Percentiles rank a stretch among this genome's conserved stretches.
These are phyloP conservation scores for Nemopilema nomurai DNA, from an alignment of 30 jellyfish, hydroid and myxozoan species.

Conservation along the genomic window DNA sequence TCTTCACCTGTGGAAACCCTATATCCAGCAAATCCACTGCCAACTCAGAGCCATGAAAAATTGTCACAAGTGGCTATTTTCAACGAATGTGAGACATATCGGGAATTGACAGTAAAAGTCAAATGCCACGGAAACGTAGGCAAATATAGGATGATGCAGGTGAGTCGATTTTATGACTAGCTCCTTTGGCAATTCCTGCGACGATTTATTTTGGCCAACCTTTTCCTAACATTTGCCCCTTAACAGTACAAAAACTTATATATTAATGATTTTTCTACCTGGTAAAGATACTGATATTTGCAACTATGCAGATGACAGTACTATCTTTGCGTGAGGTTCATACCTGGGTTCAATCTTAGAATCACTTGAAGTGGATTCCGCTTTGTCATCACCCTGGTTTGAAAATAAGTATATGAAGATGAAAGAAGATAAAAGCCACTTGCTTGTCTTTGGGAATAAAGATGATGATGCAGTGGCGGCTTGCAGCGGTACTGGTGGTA, in stretches of 20 bases:
- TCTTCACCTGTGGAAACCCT: not conserved
- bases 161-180: too few species aligned
- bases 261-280: too few species aligned
- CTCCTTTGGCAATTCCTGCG: too few species aligned
- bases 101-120: constrained; percentile 45
- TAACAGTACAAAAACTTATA: too few species aligned
- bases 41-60: not conserved
- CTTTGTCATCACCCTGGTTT: constrained; percentile 46
- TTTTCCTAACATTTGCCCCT: too few species aligned
- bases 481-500: too few species aligned
- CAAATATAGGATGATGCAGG: constrained; percentile 48
- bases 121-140: constrained; percentile 57
- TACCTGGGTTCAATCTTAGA: constrained; percentile 34
- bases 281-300: too few species aligned
- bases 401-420: constrained; percentile 51
- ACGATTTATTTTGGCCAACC: too few species aligned
- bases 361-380: constrained; percentile 49
- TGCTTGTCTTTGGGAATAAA: constrained; percentile 52
- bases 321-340: constrained; percentile 43
- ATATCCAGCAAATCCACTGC: not conserved
- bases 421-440: constrained; percentile 36
- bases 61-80: not conserved
- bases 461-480: too few species aligned
- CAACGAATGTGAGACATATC: constrained; percentile 29
- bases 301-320: constrained; percentile 22